Conservation (phyloP, 2,113 vertebrate species). For the Riparia riparia region DNA sequence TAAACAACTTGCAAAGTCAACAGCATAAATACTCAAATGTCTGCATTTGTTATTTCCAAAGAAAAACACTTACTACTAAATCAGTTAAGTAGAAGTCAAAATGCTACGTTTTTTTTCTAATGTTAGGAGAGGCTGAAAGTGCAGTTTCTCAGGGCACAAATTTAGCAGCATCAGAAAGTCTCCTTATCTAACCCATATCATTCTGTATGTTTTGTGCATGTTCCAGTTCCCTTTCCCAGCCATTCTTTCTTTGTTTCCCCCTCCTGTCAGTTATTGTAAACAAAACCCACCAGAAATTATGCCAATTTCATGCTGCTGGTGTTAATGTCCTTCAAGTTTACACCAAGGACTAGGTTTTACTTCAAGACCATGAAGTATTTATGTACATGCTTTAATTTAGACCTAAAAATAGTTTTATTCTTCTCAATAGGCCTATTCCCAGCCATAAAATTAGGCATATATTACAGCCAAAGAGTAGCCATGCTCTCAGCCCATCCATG, state of each 20-base stretch:
- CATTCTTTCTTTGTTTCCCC: not conserved
- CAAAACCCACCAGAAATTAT: not conserved
- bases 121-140: not conserved
- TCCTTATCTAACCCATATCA: rapidly evolving
- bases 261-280: not conserved
- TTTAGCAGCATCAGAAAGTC: not conserved
- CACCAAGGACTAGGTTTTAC: not conserved
- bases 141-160: not conserved
- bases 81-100: not conserved
- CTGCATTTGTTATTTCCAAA: not conserved
- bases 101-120: not conserved
- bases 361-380: not conserved
- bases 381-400: not conserved
- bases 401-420: not conserved
- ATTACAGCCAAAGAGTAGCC: rapidly evolving
- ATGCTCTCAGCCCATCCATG: not conserved
- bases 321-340: not conserved
- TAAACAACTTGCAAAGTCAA: conserved; percentile 10
- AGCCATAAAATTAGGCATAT: not conserved
- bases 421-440: not conserved
- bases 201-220: not conserved
- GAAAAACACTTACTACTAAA: not conserved
- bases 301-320: not conserved
- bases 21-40: not conserved
- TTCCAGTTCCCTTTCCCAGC: not conserved